phyloP scores from a whole-genome alignment of 2,888 invertebrate species.

The Platycheirus albimanus region DNA sequence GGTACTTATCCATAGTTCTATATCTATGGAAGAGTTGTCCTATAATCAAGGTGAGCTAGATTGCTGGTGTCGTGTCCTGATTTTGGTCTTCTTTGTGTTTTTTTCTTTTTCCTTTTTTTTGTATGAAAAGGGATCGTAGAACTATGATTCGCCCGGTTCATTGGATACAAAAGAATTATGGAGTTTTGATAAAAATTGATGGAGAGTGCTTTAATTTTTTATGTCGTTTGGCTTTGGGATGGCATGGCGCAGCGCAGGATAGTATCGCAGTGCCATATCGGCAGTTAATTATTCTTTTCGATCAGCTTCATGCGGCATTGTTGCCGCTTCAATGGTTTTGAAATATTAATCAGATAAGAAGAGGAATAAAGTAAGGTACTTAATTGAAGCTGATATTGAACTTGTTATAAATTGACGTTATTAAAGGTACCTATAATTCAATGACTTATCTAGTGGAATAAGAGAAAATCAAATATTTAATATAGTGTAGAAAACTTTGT shows the following conservation, averaged over 20 bases:
- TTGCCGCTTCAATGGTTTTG: background rate
- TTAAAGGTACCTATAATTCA: no score
- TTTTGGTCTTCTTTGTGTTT: slow-evolving; percentile 5
- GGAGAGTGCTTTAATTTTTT: slow-evolving; percentile 12
- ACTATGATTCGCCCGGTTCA: slow-evolving; percentile 12
- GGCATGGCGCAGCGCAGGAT: no score
- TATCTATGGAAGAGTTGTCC: slow-evolving; percentile 14
- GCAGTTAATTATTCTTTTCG: slow-evolving; percentile 4
- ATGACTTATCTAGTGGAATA: no score
- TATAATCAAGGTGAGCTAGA: slow-evolving; percentile 54
- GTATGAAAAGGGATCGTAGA: slow-evolving; percentile 3
- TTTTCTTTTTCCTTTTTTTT: background rate
- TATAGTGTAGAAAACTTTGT: no score
- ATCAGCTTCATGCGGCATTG: background rate
- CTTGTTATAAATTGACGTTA: no score
- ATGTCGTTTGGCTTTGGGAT: background rate
- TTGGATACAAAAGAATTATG: slow-evolving; percentile 17
- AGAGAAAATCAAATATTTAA: no score
- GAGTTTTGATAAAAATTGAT: slow-evolving; percentile 31
- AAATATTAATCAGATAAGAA: background rate
- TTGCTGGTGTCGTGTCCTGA: slow-evolving; percentile 25
- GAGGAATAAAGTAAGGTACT: background rate
- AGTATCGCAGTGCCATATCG: slow-evolving; percentile 25
- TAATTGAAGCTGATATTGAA: no score
- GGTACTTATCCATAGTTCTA: no score